These are phyloP conservation scores for Penaeus indicus DNA, from an alignment of 1,140 invertebrate genomes.

Conservation along the genomic window DNA sequence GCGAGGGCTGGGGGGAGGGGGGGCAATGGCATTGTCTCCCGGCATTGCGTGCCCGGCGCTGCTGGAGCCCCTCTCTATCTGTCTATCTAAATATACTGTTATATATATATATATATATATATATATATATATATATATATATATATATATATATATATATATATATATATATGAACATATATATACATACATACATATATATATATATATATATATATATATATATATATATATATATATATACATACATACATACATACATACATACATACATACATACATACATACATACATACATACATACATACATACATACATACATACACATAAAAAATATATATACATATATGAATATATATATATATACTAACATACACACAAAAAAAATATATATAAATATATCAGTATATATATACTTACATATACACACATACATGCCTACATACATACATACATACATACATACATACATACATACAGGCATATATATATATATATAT, in stretches of 20 bases:
- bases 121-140: not conserved
- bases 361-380: not conserved
- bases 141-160: not conserved
- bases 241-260: not conserved
- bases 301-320: conserved; percentile 2
- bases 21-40: not conserved
- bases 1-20: not conserved
- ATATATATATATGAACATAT: not conserved
- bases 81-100: not conserved
- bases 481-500: not conserved
- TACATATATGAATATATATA: not conserved
- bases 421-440: not conserved
- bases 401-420: not conserved
- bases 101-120: not conserved
- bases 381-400: conserved; percentile 2
- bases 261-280: not conserved
- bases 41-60: too few species aligned
- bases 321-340: conserved; percentile 42
- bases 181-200: not conserved
- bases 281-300: not conserved
- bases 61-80: not conserved
- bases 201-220: conserved; percentile 5
- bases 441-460: not conserved
- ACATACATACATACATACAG: not conserved
- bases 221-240: conserved; percentile 44